Evolutionary conservation across 1,140 invertebrate genomes (phyloP), one percentile per base, ranked within the genome.

Genomic region (Acromyrmex echinatior): DNA sequence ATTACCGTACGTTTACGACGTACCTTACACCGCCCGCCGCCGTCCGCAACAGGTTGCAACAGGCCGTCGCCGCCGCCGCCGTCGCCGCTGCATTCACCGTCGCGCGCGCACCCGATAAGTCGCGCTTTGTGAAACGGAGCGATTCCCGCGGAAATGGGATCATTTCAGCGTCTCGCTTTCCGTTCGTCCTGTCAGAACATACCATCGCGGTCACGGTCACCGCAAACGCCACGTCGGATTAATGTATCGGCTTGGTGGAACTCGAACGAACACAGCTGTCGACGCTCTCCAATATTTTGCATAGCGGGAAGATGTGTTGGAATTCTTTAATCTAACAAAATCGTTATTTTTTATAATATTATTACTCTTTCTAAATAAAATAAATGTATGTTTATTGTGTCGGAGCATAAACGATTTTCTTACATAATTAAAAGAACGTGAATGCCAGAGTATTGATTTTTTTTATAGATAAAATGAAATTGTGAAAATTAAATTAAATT

Each of bases 1-100:
- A 91, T 91, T 91, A 91, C 90, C 79, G 89, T 86, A 73, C 89
- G 82, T 91, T 91, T 91, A 91, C 90, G 90, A 91, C 90, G 88
- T 91, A 21, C 90, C 88, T 91, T 91, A 91, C 88, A 85, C 87
- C 78, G 78, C 80, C 60, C 60, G 60, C 21, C 53, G 49, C 49
- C 49, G 49, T 35, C 4, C 45, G 90, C 89, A 91, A 91, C 90
- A 91, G 89, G 90, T 91, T 91, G 89, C 90, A 88, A 65, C 66
- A 49, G 66, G 14, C 66, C 76, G 74, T 45, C 18, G 53, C 56
- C 28, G 18, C 28, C 31, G 25, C 25, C 25, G 25, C 25, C 31
- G 28, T 28, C 4, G 21, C 45, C 68, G 80, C 73, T 88, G 89
- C 84, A 91, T 88, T 87, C 88, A 86, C 71, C 84, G 88, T 81